Evolutionary conservation across 2,888 invertebrate species (phyloP), one percentile per base, ranked within the genome.

Genomic region (Willowsia nigromaculata): DNA sequence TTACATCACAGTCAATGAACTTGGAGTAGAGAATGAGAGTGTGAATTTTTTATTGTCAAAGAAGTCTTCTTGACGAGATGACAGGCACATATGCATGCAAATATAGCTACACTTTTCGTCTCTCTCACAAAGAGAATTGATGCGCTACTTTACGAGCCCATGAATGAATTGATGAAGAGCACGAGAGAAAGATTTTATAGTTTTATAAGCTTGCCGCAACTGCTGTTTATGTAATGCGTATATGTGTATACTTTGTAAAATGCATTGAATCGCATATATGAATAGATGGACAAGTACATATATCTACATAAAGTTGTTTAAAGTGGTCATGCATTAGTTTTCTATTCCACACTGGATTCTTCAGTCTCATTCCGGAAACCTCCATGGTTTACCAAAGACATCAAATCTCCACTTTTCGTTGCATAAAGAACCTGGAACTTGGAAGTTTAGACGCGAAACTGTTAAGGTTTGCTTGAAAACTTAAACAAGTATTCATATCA

Each of bases 151-250:
- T 90, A 90, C 59, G 86, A 90, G 76, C 56, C 62, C 85, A 78
- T 43, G 85, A 89, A 89, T 90, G 90, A 84, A 86, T 90, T 90
- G 90, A 90, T 90, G 90, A 84, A 78, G 85, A 89, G 85, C 43
- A 71, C 25, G 7, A 18, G 37, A 40, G 43, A 71, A 43, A 89
- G 84, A 78, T 86, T 86, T 86, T 86, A 86, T 80, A 68, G 86
- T 68, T 86, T 68, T 76, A 15, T 33, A n/a, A 71, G 43, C 22
- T 40, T 71, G 43, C 71, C 71, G 25, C n/a, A 68, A 33, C 71
- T 71, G 22, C 43, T 71, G n/a, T 43, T 22, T 22, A 43, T 11
- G 43, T 68, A 71, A 71, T 40, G 43, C n/a, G 83, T 43, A 43
- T 56, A 82, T 74, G 53, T n/a, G 50, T 22, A 59, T 59, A 59